A percentile compares a stretch with the other conserved stretches of the same genome.
Conservation (phyloP, 2,888 invertebrate genomes). For the Autographa gamma region DNA sequence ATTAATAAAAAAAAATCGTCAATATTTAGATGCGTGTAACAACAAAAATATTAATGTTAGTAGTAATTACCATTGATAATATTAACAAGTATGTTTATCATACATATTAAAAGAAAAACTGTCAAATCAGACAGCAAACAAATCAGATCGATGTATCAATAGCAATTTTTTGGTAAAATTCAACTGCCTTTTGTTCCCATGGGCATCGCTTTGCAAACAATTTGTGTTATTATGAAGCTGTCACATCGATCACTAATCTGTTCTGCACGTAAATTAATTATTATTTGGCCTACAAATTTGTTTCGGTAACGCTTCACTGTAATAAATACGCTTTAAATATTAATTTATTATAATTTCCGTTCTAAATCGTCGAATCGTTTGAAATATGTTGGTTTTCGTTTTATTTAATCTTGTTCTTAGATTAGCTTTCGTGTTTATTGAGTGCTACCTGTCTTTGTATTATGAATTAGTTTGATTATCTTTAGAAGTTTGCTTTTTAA, state of each 20-base stretch:
- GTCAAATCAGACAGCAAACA: neutral
- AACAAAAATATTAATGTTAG: too few relatives aligned
- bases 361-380: neutral
- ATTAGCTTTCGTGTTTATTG: neutral
- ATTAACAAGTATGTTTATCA: too few relatives aligned
- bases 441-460: neutral
- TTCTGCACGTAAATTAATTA: slow-evolving; percentile 6
- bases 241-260: neutral
- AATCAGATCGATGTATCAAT: neutral
- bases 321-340: neutral
- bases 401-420: neutral
- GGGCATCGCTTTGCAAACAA: neutral
- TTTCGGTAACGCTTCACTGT: neutral
- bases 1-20: too few relatives aligned
- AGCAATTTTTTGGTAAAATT: neutral
- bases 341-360: neutral
- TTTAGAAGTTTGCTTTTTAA: neutral
- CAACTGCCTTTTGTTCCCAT: neutral
- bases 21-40: too few relatives aligned
- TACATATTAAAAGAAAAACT: too few relatives aligned
- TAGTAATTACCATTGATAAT: too few relatives aligned
- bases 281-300: slow-evolving; percentile 6
- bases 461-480: neutral
- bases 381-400: neutral
- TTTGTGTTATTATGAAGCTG: neutral